These are phyloP conservation scores for Andrena cerasifolii DNA, from an alignment of 1,140 invertebrate species.

Conservation along the genomic window DNA sequence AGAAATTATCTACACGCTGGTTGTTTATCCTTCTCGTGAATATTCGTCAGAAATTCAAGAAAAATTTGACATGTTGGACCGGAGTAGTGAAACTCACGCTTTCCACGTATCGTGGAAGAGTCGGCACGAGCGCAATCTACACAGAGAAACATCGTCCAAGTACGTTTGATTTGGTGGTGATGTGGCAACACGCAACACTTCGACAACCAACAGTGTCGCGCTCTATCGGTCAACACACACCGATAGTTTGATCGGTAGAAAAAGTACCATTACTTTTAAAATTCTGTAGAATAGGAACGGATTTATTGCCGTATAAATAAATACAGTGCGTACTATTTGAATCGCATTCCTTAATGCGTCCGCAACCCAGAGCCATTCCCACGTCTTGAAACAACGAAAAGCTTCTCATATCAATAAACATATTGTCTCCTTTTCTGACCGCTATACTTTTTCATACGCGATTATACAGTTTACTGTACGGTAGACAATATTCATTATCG, in stretches of 20 bases:
- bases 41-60: conserved; percentile 59
- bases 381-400: too few species aligned
- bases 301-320: too few species aligned
- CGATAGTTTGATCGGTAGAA: conserved; percentile 18
- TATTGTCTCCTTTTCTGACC: too few species aligned
- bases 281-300: too few species aligned
- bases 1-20: conserved; percentile 23
- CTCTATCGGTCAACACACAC: conserved; percentile 55
- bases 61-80: conserved; percentile 70
- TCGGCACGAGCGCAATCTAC: conserved; percentile 75
- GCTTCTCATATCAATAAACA: too few species aligned
- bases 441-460: too few species aligned
- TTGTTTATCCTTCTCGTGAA: conserved; percentile 25
- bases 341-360: too few species aligned
- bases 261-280: not conserved
- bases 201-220: conserved; percentile 62
- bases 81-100: conserved; percentile 50
- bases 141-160: conserved; percentile 69
- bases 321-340: too few species aligned
- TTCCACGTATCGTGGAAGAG: conserved; percentile 65
- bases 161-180: conserved; percentile 75
- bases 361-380: too few species aligned
- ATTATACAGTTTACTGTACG: too few species aligned
- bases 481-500: too few species aligned
- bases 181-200: conserved; percentile 80